Conservation (phyloP, 2,113 vertebrate species). For the Pan troglodytes region NHGRI_mPanTro3-v2.1_pri NC_072404.2:127526501-127527000, state of each 20-base stretch:
- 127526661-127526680: slow-evolving; percentile 3
- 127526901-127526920: neutral
- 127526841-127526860: neutral
- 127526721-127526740: slow-evolving; percentile 23
- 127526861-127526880: neutral
- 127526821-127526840: neutral
- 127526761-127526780: slow-evolving; percentile 8
- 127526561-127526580: slow-evolving; percentile 7
- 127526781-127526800: neutral
- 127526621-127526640: neutral
- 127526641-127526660: neutral
- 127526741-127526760: slow-evolving; percentile 38
- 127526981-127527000: neutral
- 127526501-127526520: slow-evolving; percentile 22
- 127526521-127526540: slow-evolving; percentile 41
- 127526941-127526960: neutral
- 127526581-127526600: slow-evolving; percentile 42
- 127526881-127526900: neutral
- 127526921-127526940: neutral
- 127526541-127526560: slow-evolving; percentile 43
- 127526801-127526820: neutral
- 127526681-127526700: neutral
- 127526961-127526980: slow-evolving; percentile 13
- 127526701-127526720: slow-evolving; percentile 14
- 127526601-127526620: neutral